Percentiles rank a stretch among this genome's conserved stretches.
Evolutionary conservation across 2,888 invertebrate species (phyloP).

Genomic region (Drosophila dives): DNA sequence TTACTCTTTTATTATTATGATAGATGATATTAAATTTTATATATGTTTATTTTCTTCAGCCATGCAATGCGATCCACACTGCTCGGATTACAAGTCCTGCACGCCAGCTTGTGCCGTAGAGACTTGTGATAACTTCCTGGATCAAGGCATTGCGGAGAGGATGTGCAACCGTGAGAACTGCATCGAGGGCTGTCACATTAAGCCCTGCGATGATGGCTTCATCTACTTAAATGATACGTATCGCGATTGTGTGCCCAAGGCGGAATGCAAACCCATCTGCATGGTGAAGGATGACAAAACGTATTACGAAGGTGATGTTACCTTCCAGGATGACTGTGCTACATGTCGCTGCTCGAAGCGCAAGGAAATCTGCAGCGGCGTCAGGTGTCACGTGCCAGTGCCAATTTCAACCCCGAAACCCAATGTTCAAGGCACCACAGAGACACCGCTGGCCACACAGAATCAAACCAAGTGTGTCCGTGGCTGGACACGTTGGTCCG

Average conservation of each 20-base stretch:
- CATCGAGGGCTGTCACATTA: constrained; percentile 93
- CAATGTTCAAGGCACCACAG: constrained; percentile 64
- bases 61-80: constrained; percentile 94
- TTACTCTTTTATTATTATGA: background rate
- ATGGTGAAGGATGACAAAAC: constrained; percentile 88
- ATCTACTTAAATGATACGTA: constrained; percentile 90
- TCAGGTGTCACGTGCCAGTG: constrained; percentile 86
- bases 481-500: constrained; percentile 94
- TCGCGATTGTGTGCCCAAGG: constrained; percentile 90
- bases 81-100: constrained; percentile 92
- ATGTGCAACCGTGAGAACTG: constrained; percentile 91
- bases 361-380: constrained; percentile 89
- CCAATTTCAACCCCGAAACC: constrained; percentile 17
- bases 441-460: constrained; percentile 66
- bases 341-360: constrained; percentile 91
- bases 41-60: constrained; percentile 86
- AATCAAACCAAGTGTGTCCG: constrained; percentile 86
- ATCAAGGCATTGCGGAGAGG: constrained; percentile 87
- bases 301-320: constrained; percentile 91
- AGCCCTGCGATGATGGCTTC: constrained; percentile 90
- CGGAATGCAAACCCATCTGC: constrained; percentile 90
- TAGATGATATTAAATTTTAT: background rate
- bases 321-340: constrained; percentile 91
- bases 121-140: constrained; percentile 92
- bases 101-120: constrained; percentile 92